Base-by-base conservation (phyloP, 2,113 vertebrate genomes). In the Dicrurus megarhynchus region DNA sequence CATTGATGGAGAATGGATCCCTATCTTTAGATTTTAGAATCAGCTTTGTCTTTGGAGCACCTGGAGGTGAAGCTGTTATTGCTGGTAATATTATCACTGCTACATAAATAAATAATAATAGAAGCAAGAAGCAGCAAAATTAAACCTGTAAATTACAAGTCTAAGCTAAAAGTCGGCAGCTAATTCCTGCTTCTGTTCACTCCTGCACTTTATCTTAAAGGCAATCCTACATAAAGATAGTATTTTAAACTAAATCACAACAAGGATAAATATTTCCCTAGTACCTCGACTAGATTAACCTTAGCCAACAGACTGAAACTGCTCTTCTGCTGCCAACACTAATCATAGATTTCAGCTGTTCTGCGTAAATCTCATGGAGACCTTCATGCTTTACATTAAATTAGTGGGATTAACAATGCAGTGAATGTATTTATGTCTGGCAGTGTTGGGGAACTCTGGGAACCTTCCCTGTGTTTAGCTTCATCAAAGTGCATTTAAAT, bases 31-130 rank as follows among this genome's bases (percentile, higher is more conserved):
- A 35, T 89, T 89, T 91, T 9, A 92, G 42, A 76, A 73, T 67
- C 84, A 82, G 28, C n/a, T 92, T 59, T 81, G 56, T 63, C 87
- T 90, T 73, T 69, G 80, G 49, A 75, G 63, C 42, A 94, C 46
- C 60, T 69, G 64, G 81, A 94, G 80, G 77, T 88, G 81, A 93
- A 95, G 73, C 20, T 87, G 47, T 96, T 93, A 92, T 53, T 1
- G 0, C 63, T 78, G 85, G 75, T 93, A 86, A 50, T 87, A 93
- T 84, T 37, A 86, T 37, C 80, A 68, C n/a, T 71, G 44, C 69
- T 91, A 94, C 81, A 91, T 91, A 96, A 95, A 96, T 95, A 94
- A 95, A 89, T 90, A 92, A 89, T 57, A 84, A 92, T 30, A 61
- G 77, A 90, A 89, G 64, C 21, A 82, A 94, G 79, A 44, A 89